Conservation (phyloP, 2,888 invertebrate genomes). For the Eumacrocentrus americanus region DNA sequence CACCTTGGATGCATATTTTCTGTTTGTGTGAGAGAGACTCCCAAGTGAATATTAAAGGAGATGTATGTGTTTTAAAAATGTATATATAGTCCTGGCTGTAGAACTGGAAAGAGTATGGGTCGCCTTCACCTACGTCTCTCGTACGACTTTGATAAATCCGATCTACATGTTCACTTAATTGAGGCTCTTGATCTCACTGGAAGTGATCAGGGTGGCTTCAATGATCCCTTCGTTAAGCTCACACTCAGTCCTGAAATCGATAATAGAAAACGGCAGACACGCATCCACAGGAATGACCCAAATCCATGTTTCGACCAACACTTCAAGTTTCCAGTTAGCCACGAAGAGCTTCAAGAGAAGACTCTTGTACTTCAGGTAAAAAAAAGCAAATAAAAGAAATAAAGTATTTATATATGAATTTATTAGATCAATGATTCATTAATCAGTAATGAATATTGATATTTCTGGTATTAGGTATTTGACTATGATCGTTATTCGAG, state of each 20-base stretch:
- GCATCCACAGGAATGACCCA: constrained; percentile 81
- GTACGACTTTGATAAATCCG: constrained; percentile 89
- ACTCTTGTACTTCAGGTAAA: constrained; percentile 76
- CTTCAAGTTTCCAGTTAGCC: constrained; percentile 90
- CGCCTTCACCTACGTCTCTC: constrained; percentile 83
- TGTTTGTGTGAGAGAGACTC: too few relatives aligned
- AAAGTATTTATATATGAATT: too few relatives aligned
- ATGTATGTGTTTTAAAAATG: too few relatives aligned
- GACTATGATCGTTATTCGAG: constrained; percentile 78
- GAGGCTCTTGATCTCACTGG: constrained; percentile 87
- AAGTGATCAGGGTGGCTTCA: constrained; percentile 85
- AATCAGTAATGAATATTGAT: too few relatives aligned
- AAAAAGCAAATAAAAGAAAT: too few relatives aligned
- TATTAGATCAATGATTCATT: too few relatives aligned
- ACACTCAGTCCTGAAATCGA: constrained; percentile 84
- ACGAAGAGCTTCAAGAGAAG: constrained; percentile 83
- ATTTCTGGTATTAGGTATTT: too few relatives aligned
- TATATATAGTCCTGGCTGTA: constrained; percentile 57
- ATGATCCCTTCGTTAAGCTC: constrained; percentile 86
- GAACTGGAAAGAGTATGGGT: constrained; percentile 75
- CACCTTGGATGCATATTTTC: too few relatives aligned
- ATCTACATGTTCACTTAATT: constrained; percentile 88
- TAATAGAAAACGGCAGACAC: constrained; percentile 82
- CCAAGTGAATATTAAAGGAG: too few relatives aligned
- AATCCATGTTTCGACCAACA: constrained; percentile 91